phyloP scores from a whole-genome alignment of 2,113 vertebrate species.

The Sorex araneus region DNA sequence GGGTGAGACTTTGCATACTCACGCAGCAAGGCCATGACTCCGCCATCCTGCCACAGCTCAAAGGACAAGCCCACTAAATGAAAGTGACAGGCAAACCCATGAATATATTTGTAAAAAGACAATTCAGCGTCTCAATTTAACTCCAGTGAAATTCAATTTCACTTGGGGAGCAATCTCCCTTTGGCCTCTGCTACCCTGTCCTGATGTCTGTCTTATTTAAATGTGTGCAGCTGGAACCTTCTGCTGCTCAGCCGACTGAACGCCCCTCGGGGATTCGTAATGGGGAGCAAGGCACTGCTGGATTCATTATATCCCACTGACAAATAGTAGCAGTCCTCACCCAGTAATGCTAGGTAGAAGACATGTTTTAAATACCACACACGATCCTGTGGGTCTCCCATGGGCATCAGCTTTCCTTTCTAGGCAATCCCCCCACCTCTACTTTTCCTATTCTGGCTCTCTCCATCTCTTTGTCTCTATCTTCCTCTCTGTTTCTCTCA shows the following conservation, averaged over 20 bases:
- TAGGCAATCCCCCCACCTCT: not conserved
- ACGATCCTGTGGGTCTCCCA: not conserved
- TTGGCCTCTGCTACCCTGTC: conserved; percentile 62
- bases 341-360: not conserved
- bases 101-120: conserved; percentile 63
- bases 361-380: not conserved
- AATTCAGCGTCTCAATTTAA: conserved; percentile 76
- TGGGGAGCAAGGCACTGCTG: not conserved
- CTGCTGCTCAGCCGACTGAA: not conserved
- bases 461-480: not conserved
- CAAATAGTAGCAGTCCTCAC: not conserved
- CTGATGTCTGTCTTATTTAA: conserved; percentile 77
- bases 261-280: conserved; percentile 39
- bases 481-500: no score
- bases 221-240: conserved; percentile 60
- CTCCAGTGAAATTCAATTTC: conserved; percentile 75
- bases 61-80: conserved; percentile 49
- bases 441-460: not conserved
- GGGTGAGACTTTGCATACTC: not conserved
- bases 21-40: not conserved
- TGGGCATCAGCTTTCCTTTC: not conserved
- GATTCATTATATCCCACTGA: conserved; percentile 54
- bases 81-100: conserved; percentile 57
- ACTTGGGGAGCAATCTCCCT: conserved; percentile 52
- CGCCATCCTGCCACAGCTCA: not conserved